Evolutionary conservation across 2,113 vertebrate genomes (phyloP), one percentile per base, ranked within the genome.

Genomic region (Oncorhynchus keta): DNA sequence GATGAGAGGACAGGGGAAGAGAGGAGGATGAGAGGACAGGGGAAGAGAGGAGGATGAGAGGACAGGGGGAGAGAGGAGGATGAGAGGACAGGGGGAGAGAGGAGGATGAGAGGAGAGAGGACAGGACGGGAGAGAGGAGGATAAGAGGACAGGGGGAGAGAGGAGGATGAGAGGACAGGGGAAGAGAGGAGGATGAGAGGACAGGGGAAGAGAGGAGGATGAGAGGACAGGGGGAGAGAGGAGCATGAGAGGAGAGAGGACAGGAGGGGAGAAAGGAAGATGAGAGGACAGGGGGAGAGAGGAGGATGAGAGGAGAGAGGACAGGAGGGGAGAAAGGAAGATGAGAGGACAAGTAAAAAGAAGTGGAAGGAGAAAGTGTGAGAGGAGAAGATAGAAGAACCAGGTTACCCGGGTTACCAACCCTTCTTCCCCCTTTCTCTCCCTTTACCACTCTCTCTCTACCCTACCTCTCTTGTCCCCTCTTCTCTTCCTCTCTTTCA

Each of bases 391-490:
- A 24, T 13, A 57, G 16, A 18, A 57, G 3, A 16, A 57, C 12
- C 51, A 57, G 51, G 51, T 57, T 20, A 57, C 12, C 51, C 13
- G 3, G 51, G 13, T 22, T 9, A 13, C 73, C 20, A 24, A 18
- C 16, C 39, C 22, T 68, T 55, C 32, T 20, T 3, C 9, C 20
- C n/a, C 45, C 55, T 78, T 13, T 48, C 66, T 72, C 55, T 11
- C 55, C 67, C 65, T 66, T 22, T 71, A 11, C 51, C 51, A 48
- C 71, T 59, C 28, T 4, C 55, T 72, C 51, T 59, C 70, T 59
- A 49, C 57, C 70, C 3, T 4, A 26, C 5, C 13, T 4, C 30
- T 30, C 30, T 30, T 30, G 4, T 30, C 30, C 30, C 30, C 30
- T 30, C 30, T 30, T 30, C 30, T 30, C 57, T 59, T 45, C 49